Conservation (phyloP, 2,888 invertebrate species). For the Arctia plantaginis region DNA sequence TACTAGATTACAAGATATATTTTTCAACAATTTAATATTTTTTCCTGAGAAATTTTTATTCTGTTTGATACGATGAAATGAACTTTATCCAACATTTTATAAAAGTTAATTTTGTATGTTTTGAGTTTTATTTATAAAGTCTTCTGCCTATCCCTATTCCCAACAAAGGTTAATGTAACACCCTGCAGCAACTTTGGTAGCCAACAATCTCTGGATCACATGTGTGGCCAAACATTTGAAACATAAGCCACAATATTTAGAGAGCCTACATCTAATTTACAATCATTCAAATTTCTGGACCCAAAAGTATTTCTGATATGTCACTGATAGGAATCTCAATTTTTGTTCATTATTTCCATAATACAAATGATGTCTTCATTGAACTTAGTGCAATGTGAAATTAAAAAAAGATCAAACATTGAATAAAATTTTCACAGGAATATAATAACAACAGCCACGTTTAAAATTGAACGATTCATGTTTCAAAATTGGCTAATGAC, state of each 20-base stretch:
- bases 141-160: background rate
- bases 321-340: slow-evolving; percentile 47
- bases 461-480: slow-evolving; percentile 33
- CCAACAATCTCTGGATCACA: background rate
- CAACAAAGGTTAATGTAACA: background rate
- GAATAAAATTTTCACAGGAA: slow-evolving; percentile 58
- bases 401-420: slow-evolving; percentile 30
- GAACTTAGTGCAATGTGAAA: slow-evolving; percentile 7
- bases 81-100: slow-evolving; percentile 1
- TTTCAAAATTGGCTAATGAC: slow-evolving; percentile 28
- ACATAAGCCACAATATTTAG: slow-evolving; percentile 5
- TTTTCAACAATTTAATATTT: slow-evolving; percentile 65
- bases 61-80: slow-evolving; percentile 23
- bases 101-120: background rate
- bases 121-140: background rate
- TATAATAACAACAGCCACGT: slow-evolving; percentile 56
- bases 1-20: slow-evolving; percentile 71
- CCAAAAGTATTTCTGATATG: slow-evolving; percentile 52
- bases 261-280: slow-evolving; percentile 31
- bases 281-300: slow-evolving; percentile 46
- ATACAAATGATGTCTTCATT: slow-evolving; percentile 6
- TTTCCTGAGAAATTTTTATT: slow-evolving; percentile 57
- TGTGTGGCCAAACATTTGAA: slow-evolving; percentile 6
- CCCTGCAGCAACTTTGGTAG: background rate
- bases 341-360: slow-evolving; percentile 24